phyloP scores from a whole-genome alignment of 2,797 vertebrate species.

The Gorsachius magnificus region DNA sequence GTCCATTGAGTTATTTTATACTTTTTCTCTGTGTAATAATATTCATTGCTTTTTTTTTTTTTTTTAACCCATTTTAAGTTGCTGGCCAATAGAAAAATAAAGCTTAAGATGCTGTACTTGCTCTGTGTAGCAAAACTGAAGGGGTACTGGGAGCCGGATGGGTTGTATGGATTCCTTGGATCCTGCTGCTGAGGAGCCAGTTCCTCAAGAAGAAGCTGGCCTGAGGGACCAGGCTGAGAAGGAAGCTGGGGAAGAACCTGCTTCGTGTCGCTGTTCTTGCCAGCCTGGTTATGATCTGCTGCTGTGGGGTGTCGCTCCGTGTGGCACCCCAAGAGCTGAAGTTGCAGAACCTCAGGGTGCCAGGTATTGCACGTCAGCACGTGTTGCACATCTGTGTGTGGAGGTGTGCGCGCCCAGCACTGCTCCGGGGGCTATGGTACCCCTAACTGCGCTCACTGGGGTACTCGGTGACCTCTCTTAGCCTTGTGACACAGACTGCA shows the following conservation, averaged over 20 bases:
- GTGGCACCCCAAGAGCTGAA: neutral
- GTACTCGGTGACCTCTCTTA: neutral
- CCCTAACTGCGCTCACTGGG: rapidly evolving
- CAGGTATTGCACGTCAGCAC: rapidly evolving
- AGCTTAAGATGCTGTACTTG: conserved; percentile 44
- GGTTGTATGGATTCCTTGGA: neutral
- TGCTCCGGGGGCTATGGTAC: neutral
- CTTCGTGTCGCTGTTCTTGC: rapidly evolving
- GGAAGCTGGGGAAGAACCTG: neutral
- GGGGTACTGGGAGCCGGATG: rapidly evolving
- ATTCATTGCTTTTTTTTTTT: neutral
- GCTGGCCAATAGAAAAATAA: conserved; percentile 72
- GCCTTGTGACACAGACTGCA: neutral
- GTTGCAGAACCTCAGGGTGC: neutral
- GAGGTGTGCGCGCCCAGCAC: too few species aligned
- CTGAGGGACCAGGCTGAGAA: neutral
- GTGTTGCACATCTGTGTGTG: rapidly evolving
- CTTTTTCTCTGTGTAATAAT: conserved; percentile 44
- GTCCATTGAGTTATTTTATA: conserved; percentile 30
- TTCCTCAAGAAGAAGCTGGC: neutral
- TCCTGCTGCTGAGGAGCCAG: neutral
- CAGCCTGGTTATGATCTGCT: neutral
- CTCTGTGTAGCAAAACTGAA: neutral
- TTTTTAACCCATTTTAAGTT: conserved; percentile 60
- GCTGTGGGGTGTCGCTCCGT: rapidly evolving